Evolutionary conservation across 2,797 vertebrate genomes (phyloP).

Genomic region (Tenualosa thibaudeaui): DNA sequence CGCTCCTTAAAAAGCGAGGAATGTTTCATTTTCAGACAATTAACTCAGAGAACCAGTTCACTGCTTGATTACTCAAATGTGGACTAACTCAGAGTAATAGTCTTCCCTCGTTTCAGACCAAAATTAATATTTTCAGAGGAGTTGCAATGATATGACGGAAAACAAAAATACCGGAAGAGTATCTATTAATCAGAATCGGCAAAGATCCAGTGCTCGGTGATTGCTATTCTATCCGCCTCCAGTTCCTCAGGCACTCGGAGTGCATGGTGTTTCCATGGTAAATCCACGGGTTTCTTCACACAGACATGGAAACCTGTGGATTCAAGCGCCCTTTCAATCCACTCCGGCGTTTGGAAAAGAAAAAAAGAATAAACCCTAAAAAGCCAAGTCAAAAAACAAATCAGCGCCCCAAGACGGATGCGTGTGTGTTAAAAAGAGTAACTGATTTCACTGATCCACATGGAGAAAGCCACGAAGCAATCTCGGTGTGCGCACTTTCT

Average conservation of each 20-base stretch:
- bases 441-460: neutral
- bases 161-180: neutral
- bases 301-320: constrained; percentile 65
- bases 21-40: neutral
- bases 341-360: neutral
- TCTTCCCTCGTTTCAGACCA: neutral
- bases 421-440: neutral
- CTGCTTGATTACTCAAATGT: too few species aligned
- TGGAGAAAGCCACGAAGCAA: constrained; percentile 42
- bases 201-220: neutral
- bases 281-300: constrained; percentile 17
- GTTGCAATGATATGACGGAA: neutral
- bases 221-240: neutral
- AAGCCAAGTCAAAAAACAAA: neutral
- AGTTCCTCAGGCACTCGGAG: neutral
- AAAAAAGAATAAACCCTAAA: neutral
- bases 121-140: neutral
- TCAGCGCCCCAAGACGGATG: neutral
- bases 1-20: neutral
- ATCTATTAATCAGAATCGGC: neutral
- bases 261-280: constrained; percentile 33
- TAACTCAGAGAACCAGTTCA: neutral
- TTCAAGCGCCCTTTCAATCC: constrained; percentile 37
- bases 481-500: constrained; percentile 52
- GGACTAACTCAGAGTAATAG: neutral